Evolutionary conservation across 2,797 vertebrate species (phyloP), one percentile per base, ranked within the genome.

Genomic region (Galaxias olidus): DNA sequence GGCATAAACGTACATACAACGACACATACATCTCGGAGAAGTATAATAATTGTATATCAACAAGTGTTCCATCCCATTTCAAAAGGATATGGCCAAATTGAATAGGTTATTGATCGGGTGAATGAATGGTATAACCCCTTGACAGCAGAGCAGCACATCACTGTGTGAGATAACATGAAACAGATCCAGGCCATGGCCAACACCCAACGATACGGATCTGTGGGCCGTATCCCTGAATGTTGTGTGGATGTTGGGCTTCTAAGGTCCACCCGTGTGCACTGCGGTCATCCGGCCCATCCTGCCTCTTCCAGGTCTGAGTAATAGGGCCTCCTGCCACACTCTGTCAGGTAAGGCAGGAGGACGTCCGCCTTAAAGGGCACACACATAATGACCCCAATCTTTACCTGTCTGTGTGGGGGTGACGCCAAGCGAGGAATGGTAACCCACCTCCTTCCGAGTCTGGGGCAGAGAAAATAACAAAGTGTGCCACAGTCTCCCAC

Each of bases 401-500:
- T 64, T 42, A 20, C 60, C 74, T 50, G 45, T 69, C 70, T 75
- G 9, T n/a, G 4, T 43, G 42, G 43, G 15, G 43, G 68, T 30
- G 61, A 17, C 0, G 43, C 57, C 67, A 59, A 48, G 44, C 71
- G 49, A n/a, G 49, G 71, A 78, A 73, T 71, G 13, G 68, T 61
- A 65, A 66, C 64, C 51, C 56, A 42, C 19, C 7, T 30, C n/a
- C 13, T 30, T 20, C 11, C 9, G 14, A 20, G 46, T 55, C 55
- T 47, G 30, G 51, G 63, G 57, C 51, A 41, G 63, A 9, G 12
- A 18, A 17, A 66, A 71, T 72, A 60, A 55, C 65, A 52, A 30
- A 30, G 46, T 11, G 45, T 1, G 15, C 50, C 69, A 65, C 41
- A 69, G 74, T 68, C 63, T 67, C 65, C 53, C 65, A 68, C 78